These are phyloP conservation scores for Amblyopsis hoosieri DNA, from an alignment of 2,797 vertebrate species.

Conservation along the genomic window DNA sequence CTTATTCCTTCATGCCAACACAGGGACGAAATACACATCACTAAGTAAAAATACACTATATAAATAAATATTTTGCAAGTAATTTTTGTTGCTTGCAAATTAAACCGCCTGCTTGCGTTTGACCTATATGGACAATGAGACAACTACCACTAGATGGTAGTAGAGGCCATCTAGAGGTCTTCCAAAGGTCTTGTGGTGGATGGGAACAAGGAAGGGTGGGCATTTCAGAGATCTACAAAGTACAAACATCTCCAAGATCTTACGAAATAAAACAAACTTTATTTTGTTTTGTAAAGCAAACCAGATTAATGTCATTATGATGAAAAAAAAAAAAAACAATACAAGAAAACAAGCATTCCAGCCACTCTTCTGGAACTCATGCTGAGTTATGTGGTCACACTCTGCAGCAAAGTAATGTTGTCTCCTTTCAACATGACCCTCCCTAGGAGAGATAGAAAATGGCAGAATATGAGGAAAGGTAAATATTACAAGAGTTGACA, in stretches of 20 bases:
- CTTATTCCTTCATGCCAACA: too few relatives aligned
- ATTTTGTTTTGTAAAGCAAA: conserved; percentile 46
- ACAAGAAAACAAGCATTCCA: background rate
- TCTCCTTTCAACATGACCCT: conserved; percentile 86
- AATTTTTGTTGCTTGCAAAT: too few relatives aligned
- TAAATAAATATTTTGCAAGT: too few relatives aligned
- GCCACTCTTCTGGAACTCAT: conserved; percentile 11
- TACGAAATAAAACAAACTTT: conserved; percentile 56
- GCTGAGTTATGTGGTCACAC: conserved; percentile 69
- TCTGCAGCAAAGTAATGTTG: conserved; percentile 84
- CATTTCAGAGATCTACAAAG: background rate
- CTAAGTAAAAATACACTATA: too few relatives aligned
- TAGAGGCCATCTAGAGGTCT: background rate
- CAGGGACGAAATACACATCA: too few relatives aligned
- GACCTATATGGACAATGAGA: conserved; percentile 11
- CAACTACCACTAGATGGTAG: conserved; percentile 46
- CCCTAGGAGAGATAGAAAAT: conserved; percentile 60
- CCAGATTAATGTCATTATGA: conserved; percentile 46
- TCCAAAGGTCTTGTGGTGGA: background rate
- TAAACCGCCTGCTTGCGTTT: too few relatives aligned
- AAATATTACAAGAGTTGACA: conserved; percentile 17
- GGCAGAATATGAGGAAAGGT: conserved; percentile 4
- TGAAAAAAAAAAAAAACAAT: conserved; percentile 24
- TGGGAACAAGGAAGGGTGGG: too few relatives aligned
- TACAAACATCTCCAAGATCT: background rate